phyloP scores from a whole-genome alignment of 2,888 invertebrate species.

The Chrysopilus asiliformis region DNA sequence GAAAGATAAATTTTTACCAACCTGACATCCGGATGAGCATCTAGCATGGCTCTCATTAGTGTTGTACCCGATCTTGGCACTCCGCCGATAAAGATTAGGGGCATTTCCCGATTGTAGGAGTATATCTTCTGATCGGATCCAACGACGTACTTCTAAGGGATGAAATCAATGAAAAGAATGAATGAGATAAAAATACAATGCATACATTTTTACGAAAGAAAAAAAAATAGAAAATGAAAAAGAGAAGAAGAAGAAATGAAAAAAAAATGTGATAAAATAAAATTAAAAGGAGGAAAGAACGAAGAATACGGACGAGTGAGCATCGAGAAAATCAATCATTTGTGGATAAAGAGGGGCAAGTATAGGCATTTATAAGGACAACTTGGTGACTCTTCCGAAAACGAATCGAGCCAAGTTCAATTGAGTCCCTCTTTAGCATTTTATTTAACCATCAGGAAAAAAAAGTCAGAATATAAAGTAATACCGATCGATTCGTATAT shows the following conservation, averaged over 20 bases:
- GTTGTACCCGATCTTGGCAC: constrained; percentile 97
- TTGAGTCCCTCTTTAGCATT: no score
- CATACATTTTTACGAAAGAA: constrained; percentile 13
- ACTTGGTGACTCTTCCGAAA: no score
- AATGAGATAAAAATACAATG: constrained; percentile 9
- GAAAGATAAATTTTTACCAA: no score
- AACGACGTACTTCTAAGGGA: constrained; percentile 44
- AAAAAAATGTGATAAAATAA: constrained; percentile 1
- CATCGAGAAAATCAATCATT: no score
- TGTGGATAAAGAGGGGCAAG: no score
- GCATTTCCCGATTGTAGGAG: constrained; percentile 75
- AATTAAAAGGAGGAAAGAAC: not conserved
- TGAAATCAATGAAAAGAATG: constrained; percentile 20
- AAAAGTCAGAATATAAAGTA: no score
- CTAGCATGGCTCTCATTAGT: constrained; percentile 93
- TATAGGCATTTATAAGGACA: no score
- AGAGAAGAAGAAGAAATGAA: constrained; percentile 14
- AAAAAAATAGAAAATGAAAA: constrained; percentile 3
- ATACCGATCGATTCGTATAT: no score
- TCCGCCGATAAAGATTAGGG: constrained; percentile 93
- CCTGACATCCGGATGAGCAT: constrained; percentile 94
- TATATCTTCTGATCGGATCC: constrained; percentile 51
- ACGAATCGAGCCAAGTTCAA: no score
- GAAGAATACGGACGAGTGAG: no score
- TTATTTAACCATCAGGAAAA: no score